Evolutionary conservation across 2,888 invertebrate genomes (phyloP).

Genomic region (Cryptus viduatorius): DNA sequence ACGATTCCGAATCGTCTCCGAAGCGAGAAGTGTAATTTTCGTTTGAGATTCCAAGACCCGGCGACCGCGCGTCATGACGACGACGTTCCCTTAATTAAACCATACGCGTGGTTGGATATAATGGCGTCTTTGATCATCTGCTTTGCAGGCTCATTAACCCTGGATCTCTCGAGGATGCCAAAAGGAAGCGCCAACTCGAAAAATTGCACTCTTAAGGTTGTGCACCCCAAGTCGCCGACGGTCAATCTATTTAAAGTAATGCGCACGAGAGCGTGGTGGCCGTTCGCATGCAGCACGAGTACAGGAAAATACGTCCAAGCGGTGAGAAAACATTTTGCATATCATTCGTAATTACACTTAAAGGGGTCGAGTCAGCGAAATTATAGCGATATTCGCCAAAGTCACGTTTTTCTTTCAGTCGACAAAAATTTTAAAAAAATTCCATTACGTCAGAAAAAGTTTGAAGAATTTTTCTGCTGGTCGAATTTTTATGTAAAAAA

Average conservation of each 20-base stretch:
- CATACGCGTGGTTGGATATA: conserved; percentile 31
- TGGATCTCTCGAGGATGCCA: conserved; percentile 88
- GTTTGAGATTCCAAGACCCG: conserved; percentile 50
- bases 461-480: no score
- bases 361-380: no score
- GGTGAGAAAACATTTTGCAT: conserved; percentile 72
- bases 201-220: conserved; percentile 85
- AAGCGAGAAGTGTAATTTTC: conserved; percentile 62
- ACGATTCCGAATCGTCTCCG: conserved; percentile 8
- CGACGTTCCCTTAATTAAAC: conserved; percentile 62
- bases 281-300: conserved; percentile 84
- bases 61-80: conserved; percentile 9
- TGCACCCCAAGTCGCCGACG: conserved; percentile 84
- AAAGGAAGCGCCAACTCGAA: conserved; percentile 86
- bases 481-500: no score
- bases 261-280: conserved; percentile 90
- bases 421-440: no score
- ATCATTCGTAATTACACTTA: not conserved
- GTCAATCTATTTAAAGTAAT: conserved; percentile 89
- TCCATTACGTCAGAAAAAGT: no score
- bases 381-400: no score
- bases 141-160: conserved; percentile 86
- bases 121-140: conserved; percentile 49
- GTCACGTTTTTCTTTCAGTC: no score
- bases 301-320: conserved; percentile 78